Percentiles rank a stretch among this genome's conserved stretches.
These are phyloP conservation scores for Syngnathoides biaculeatus DNA, from an alignment of 2,113 vertebrate genomes.

Conservation along the genomic window DNA sequence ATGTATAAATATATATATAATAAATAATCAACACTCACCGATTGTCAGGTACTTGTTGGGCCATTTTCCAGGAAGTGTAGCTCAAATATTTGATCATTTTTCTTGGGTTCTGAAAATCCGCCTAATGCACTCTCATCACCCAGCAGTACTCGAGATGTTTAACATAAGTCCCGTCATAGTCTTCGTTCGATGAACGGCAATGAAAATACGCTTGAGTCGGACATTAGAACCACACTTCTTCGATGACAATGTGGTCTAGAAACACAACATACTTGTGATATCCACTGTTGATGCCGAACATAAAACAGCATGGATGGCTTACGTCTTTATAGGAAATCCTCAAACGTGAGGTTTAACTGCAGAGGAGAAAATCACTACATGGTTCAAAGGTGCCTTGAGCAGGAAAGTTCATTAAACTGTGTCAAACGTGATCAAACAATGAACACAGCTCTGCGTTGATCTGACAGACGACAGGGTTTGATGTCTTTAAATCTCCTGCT, in stretches of 20 bases:
- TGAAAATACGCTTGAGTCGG: slow-evolving; percentile 24
- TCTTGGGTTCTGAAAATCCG: slow-evolving; percentile 44
- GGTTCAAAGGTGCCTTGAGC: not conserved
- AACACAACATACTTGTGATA: not conserved
- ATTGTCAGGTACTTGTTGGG: slow-evolving; percentile 45
- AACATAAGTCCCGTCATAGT: slow-evolving; percentile 21
- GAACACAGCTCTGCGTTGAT: not conserved
- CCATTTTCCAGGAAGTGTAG: slow-evolving; percentile 47
- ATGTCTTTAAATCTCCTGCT: not conserved
- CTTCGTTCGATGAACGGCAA: slow-evolving; percentile 44
- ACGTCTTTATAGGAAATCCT: not conserved
- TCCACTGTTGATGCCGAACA: not conserved
- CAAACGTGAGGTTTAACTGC: not conserved
- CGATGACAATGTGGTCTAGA: too few species aligned
- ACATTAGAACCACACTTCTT: slow-evolving; percentile 9
- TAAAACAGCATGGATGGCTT: not conserved
- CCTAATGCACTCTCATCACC: slow-evolving; percentile 42
- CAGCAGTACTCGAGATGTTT: slow-evolving; percentile 20
- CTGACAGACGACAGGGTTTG: not conserved
- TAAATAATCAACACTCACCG: slow-evolving; percentile 51
- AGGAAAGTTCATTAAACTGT: not conserved
- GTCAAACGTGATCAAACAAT: slow-evolving; percentile 2
- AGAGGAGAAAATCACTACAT: not conserved
- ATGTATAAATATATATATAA: too few species aligned
- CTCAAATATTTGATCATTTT: slow-evolving; percentile 56